Evolutionary conservation across 2,888 invertebrate genomes (phyloP).

Genomic region (Amphimallon solstitiale): DNA sequence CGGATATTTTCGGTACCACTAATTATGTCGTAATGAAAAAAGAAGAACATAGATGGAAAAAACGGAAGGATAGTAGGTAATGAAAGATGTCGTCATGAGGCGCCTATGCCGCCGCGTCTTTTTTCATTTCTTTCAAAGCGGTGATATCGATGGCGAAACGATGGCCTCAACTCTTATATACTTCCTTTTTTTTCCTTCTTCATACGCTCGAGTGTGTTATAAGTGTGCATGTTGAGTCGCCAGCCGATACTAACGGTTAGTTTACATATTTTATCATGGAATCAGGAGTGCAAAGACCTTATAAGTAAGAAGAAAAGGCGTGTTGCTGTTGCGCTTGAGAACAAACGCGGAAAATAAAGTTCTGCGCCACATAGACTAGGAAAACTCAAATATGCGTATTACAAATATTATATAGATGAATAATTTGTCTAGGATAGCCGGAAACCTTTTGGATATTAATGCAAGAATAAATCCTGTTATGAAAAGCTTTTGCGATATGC

Average conservation of each 20-base stretch:
- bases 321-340: neutral
- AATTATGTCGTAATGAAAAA: neutral
- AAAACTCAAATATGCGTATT: neutral
- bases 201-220: slow-evolving; percentile 6
- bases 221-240: neutral
- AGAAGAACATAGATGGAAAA: slow-evolving; percentile 18
- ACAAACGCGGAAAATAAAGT: neutral
- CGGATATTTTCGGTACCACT: neutral
- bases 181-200: slow-evolving; percentile 11
- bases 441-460: too few species aligned
- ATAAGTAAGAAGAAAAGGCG: slow-evolving; percentile 7
- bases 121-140: slow-evolving; percentile 1
- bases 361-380: neutral
- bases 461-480: too few species aligned
- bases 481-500: too few species aligned
- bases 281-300: slow-evolving; percentile 31
- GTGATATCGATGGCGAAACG: slow-evolving; percentile 6
- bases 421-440: too few species aligned
- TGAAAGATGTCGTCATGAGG: slow-evolving; percentile 25
- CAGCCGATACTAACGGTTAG: slow-evolving; percentile 31
- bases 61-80: slow-evolving; percentile 22
- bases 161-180: neutral
- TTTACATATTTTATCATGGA: slow-evolving; percentile 33
- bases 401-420: too few species aligned
- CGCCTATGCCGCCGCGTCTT: slow-evolving; percentile 16